Percentiles rank a stretch among this genome's conserved stretches.
Conservation (phyloP, 2,888 invertebrate genomes). For the Drosophila colorata region DNA sequence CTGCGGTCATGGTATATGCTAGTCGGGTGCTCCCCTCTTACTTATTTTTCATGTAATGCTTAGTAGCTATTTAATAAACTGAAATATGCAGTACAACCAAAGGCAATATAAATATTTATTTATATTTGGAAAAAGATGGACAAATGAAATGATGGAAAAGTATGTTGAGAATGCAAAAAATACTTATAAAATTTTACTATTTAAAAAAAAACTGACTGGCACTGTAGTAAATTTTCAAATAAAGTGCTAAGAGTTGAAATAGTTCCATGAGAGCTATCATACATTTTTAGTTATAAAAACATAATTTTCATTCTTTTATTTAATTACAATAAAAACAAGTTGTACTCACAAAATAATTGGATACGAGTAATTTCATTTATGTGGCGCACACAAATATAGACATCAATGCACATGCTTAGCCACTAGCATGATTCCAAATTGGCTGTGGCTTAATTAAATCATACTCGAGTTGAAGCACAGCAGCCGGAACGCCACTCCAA, state of each 20-base stretch:
- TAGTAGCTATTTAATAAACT: too few species aligned
- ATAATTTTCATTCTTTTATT: not conserved
- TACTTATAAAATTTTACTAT: too few species aligned
- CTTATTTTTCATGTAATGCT: too few species aligned
- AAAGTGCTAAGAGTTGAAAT: not conserved
- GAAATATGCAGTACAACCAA: too few species aligned
- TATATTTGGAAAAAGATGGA: too few species aligned
- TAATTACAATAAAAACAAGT: not conserved
- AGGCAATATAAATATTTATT: too few species aligned
- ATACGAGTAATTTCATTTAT: constrained; percentile 15
- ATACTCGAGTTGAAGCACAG: constrained; percentile 51
- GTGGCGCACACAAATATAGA: not conserved
- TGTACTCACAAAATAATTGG: constrained; percentile 15
- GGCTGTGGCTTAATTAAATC: constrained; percentile 60
- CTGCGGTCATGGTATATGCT: too few species aligned
- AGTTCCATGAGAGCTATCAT: not conserved
- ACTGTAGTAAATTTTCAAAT: not conserved
- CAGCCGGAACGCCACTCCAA: constrained; percentile 33
- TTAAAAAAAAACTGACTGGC: too few species aligned
- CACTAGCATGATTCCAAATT: constrained; percentile 19
- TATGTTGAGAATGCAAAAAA: too few species aligned
- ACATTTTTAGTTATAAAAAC: not conserved
- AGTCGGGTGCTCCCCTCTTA: too few species aligned
- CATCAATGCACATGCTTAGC: constrained; percentile 12
- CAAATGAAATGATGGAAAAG: too few species aligned